Evolutionary conservation across 2,888 invertebrate genomes (phyloP), one percentile per base, ranked within the genome.

Genomic region (Oscheius myriophilus): DNA sequence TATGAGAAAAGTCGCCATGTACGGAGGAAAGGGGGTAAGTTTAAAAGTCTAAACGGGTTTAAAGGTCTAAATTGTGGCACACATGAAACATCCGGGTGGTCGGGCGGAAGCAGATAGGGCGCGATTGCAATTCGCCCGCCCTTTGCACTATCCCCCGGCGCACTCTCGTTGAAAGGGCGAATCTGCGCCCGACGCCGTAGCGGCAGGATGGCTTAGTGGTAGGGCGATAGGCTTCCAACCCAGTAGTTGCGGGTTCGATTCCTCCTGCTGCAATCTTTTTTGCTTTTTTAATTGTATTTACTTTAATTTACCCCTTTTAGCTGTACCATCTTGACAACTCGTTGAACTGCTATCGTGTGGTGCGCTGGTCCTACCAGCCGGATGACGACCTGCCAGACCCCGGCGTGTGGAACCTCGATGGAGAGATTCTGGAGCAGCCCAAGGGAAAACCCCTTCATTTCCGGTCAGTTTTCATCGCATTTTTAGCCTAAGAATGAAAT

Each of bases 381-480:
- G 78, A 81, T 45, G 66, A 59, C 12, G 75, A 75, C 54, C 78
- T 79, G 43, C 52, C 58, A 16, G 79, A 79, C 21, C 78, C 76
- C 26, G 85, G 85, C 23, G 82, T 81, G 1, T 85, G 85, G 85
- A 85, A 85, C 69, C 71, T 85, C 6, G 83, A 84, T 64, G 83
- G 83, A 67, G 85, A 85, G 62, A 81, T 85, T 49, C 73, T 85
- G 7, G 82, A 82, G 25, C 85, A 85, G 59, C 82, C 83, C 3
- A 72, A 76, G 26, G 81, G 81, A 43, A 77, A 80, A 55, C 71
- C 82, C 2, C 75, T 85, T 1, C 81, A 82, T 59, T 85, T 85
- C 71, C 75, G 79, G 80, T 75, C 14, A 14, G 12, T 14, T 21
- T n/a, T 2, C n/a, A n/a, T 16, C 18, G 14, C 11, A 6, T 49